Percentiles rank a stretch among this genome's conserved stretches.
Conservation (phyloP, 92 coral and sea anemone species). For the Bergia puertoricense region DNA sequence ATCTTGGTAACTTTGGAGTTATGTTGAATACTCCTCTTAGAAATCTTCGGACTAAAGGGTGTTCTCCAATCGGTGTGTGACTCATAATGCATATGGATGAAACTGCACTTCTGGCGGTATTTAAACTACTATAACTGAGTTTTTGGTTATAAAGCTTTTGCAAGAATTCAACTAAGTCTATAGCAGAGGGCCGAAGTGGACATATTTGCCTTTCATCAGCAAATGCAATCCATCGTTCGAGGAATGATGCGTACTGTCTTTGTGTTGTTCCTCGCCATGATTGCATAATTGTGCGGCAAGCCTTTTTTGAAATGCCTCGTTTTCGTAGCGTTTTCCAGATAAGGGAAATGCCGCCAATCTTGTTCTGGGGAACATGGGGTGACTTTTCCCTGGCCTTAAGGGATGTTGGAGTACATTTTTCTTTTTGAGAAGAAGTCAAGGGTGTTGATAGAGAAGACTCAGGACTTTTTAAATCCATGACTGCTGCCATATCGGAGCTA, state of each 20-base stretch:
- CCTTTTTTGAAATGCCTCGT: not conserved
- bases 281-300: not conserved
- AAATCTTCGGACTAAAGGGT: conserved; percentile 55
- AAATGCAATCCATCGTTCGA: not conserved
- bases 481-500: no score
- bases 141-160: not conserved
- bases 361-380: no score
- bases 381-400: no score
- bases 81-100: not conserved
- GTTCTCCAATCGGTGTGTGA: conserved; percentile 35
- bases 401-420: no score
- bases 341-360: no score
- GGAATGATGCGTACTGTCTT: not conserved
- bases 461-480: no score
- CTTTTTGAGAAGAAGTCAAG: no score
- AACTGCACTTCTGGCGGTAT: not conserved
- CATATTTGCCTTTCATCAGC: not conserved
- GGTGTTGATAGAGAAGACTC: no score
- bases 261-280: not conserved
- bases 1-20: conserved; percentile 35
- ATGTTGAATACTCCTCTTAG: conserved; percentile 58
- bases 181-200: not conserved
- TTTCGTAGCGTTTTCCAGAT: not conserved
- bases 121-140: not conserved
- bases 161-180: not conserved